A percentile compares a stretch with the other conserved stretches of the same genome.
phyloP scores from a whole-genome alignment of 1,140 invertebrate species.

The Bombus sibiricus region DNA sequence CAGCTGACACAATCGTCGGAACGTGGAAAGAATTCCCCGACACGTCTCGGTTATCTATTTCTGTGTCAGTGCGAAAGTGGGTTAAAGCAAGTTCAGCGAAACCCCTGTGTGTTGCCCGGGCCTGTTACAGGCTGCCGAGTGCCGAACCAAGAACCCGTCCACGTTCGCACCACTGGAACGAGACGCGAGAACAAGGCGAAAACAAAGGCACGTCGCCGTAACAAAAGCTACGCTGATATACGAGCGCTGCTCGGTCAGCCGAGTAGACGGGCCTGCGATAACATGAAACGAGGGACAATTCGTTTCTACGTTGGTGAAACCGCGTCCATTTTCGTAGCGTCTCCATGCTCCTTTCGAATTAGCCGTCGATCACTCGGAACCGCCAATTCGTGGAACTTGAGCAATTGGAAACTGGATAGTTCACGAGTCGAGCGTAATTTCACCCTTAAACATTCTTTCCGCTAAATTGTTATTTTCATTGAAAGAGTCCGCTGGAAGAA shows the following conservation, averaged over 20 bases:
- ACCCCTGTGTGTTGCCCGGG: slow-evolving; percentile 1
- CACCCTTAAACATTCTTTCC: not conserved
- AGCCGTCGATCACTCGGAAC: not conserved
- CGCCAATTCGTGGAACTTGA: not conserved
- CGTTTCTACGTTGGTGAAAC: slow-evolving; percentile 66
- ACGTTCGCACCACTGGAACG: slow-evolving; percentile 49
- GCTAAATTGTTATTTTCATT: not conserved
- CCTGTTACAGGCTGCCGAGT: slow-evolving; percentile 27
- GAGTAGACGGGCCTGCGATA: slow-evolving; percentile 56
- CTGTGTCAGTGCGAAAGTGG: slow-evolving; percentile 31
- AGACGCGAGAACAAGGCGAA: slow-evolving; percentile 72
- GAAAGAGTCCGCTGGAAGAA: not conserved
- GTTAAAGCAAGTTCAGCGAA: slow-evolving; percentile 40
- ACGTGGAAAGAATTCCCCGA: slow-evolving; percentile 26
- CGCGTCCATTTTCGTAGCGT: slow-evolving; percentile 9
- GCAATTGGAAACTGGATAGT: not conserved
- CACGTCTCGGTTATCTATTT: slow-evolving; percentile 17
- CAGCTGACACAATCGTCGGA: slow-evolving; percentile 13
- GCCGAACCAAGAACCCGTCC: slow-evolving; percentile 7
- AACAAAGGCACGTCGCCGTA: slow-evolving; percentile 72
- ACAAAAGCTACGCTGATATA: slow-evolving; percentile 73
- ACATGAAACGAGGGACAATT: slow-evolving; percentile 63
- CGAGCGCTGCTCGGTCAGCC: slow-evolving; percentile 57
- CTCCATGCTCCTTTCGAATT: not conserved
- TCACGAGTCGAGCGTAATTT: not conserved